A percentile compares a stretch with the other conserved stretches of the same genome.
These are phyloP conservation scores for Drosophila lutescens DNA, from an alignment of 2,888 invertebrate species.

Conservation along the genomic window DNA sequence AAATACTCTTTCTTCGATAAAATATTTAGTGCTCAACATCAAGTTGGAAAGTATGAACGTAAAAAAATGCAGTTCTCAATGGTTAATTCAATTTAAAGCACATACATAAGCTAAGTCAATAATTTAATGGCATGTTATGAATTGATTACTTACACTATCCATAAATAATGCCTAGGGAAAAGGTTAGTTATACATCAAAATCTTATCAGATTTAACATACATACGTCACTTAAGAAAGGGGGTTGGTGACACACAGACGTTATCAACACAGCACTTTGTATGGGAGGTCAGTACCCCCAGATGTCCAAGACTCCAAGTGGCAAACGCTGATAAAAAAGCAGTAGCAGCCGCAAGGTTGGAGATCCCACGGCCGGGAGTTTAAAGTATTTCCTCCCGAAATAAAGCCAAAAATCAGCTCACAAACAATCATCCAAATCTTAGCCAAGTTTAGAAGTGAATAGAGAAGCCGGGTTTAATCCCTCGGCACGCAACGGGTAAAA, in stretches of 20 bases:
- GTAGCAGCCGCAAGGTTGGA: constrained; percentile 4
- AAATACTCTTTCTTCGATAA: no score
- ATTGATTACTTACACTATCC: no score
- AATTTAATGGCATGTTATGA: no score
- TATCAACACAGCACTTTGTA: constrained; percentile 14
- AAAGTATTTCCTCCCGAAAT: background rate
- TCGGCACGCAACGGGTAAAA: constrained; percentile 26
- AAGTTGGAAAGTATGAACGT: no score
- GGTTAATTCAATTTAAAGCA: no score
- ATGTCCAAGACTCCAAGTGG: constrained; percentile 1
- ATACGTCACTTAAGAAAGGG: background rate
- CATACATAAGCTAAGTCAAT: no score
- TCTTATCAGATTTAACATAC: background rate
- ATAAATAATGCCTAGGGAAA: no score
- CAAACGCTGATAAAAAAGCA: constrained; percentile 21
- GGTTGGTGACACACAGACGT: background rate
- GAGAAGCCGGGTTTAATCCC: constrained; percentile 16
- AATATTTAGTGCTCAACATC: no score
- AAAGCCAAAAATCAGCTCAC: background rate
- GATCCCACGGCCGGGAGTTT: background rate
- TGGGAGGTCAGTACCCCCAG: constrained; percentile 26
- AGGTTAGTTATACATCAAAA: background rate
- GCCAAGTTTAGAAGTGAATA: constrained; percentile 1
- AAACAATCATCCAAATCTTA: background rate
- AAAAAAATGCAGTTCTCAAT: no score